Percentiles rank a stretch among this genome's conserved stretches.
Evolutionary conservation across 1,140 invertebrate genomes (phyloP).

Genomic region (Galendromus occidentalis): DNA sequence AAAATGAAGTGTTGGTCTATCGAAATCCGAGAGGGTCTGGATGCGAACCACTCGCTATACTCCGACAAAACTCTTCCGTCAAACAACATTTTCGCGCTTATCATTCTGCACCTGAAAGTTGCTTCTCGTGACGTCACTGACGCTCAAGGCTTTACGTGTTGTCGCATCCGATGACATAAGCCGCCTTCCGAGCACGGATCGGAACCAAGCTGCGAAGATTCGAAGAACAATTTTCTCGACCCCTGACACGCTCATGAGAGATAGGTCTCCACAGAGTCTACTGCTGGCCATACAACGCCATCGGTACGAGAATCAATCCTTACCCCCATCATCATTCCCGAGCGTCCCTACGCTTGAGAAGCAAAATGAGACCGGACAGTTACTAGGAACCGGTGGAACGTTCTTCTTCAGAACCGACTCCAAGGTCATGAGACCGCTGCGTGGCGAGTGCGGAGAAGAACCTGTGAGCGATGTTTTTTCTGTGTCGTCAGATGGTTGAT

Average conservation of each 20-base stretch:
- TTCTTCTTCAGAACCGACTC: constrained; percentile 4
- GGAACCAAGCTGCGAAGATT: neutral
- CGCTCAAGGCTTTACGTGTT: neutral
- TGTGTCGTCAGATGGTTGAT: too few species aligned
- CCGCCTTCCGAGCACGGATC: neutral
- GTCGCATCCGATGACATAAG: neutral
- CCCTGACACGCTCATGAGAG: too few species aligned
- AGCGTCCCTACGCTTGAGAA: neutral
- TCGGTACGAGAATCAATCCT: neutral
- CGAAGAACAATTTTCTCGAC: too few species aligned
- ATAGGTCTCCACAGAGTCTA: too few species aligned
- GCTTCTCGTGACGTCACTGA: neutral
- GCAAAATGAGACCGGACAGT: neutral
- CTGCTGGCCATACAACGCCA: neutral
- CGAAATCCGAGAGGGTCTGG: too few species aligned
- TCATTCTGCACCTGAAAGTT: neutral
- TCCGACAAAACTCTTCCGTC: too few species aligned
- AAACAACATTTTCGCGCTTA: too few species aligned
- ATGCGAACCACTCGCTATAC: too few species aligned
- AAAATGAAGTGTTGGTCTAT: constrained; percentile 10
- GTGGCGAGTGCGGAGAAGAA: neutral
- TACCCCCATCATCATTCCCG: neutral
- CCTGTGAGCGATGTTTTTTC: too few species aligned
- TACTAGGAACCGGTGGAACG: neutral
- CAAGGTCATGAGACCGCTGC: neutral